phyloP scores from a whole-genome alignment of 2,113 vertebrate species.

The Chunga burmeisteri region DNA sequence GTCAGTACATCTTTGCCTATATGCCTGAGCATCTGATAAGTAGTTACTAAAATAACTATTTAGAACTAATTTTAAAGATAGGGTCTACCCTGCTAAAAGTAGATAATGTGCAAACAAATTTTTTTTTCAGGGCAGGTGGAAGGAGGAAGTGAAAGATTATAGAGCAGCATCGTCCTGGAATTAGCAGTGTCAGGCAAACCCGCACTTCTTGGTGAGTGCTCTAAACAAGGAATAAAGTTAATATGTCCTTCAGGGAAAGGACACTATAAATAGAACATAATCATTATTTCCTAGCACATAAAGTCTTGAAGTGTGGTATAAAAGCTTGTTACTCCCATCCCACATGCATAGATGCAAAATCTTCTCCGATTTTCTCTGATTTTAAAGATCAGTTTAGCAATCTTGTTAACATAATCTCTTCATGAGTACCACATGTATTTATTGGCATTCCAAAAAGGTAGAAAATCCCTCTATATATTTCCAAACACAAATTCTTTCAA shows the following conservation, averaged over 20 bases:
- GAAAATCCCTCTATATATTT: neutral
- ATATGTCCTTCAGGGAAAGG: neutral
- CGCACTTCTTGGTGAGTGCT: neutral
- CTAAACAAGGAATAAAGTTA: neutral
- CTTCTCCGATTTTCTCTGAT: neutral
- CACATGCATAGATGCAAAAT: neutral
- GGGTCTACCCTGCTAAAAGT: neutral
- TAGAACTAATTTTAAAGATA: neutral
- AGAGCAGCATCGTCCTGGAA: neutral
- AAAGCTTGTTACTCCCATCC: neutral
- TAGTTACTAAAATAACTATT: neutral
- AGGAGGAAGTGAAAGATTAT: neutral
- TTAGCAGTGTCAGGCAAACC: neutral
- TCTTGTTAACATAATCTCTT: neutral
- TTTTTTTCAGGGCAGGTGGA: neutral
- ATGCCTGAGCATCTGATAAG: neutral
- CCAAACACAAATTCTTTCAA: neutral
- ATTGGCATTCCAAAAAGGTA: neutral
- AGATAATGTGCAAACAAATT: neutral
- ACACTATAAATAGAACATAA: neutral
- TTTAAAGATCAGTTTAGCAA: neutral
- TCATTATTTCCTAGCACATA: neutral
- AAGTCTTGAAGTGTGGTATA: neutral
- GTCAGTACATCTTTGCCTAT: neutral
- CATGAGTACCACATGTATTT: neutral